A percentile compares a stretch with the other conserved stretches of the same genome.
Evolutionary conservation across 2,888 invertebrate species (phyloP).

Genomic region (Drosophila subsilvestris): DNA sequence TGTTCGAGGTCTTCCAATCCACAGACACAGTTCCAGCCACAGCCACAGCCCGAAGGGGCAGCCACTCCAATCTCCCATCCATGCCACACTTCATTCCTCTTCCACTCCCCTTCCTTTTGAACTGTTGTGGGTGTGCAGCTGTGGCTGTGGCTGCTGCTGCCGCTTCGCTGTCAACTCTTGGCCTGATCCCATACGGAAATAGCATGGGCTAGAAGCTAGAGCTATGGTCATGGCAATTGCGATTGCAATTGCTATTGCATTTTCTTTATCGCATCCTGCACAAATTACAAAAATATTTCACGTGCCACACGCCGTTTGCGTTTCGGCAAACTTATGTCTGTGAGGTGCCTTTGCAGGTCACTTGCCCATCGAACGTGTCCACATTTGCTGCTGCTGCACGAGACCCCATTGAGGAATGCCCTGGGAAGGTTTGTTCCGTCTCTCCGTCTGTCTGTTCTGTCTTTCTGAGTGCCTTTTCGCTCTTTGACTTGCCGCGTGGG

Average conservation of each 20-base stretch:
- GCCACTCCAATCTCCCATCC: conserved; percentile 2
- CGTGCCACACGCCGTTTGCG: conserved; percentile 31
- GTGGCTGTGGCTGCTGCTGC: conserved; percentile 14
- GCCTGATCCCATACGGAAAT: conserved; percentile 43
- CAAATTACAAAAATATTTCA: conserved; percentile 66
- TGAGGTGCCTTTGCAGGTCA: conserved; percentile 47
- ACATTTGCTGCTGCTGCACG: conserved; percentile 35
- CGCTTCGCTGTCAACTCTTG: conserved; percentile 39
- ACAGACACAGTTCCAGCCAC: conserved; percentile 23
- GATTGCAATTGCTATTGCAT: conserved; percentile 56
- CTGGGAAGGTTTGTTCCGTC: not conserved
- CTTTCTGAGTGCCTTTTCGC: conserved; percentile 23
- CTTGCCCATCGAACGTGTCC: conserved; percentile 56
- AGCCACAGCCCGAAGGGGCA: conserved; percentile 30
- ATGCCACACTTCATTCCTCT: conserved; percentile 2
- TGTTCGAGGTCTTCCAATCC: conserved; percentile 33
- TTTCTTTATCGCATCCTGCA: conserved; percentile 68
- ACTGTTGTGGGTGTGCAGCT: conserved; percentile 62
- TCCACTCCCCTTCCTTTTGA: not conserved
- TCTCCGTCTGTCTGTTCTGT: no score
- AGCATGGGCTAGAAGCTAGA: conserved; percentile 25
- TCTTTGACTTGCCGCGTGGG: conserved; percentile 53
- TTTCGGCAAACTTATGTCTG: conserved; percentile 15
- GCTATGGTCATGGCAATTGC: conserved; percentile 15
- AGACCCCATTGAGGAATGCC: conserved; percentile 30